A percentile compares a stretch with the other conserved stretches of the same genome.
phyloP scores from a whole-genome alignment of 2,797 vertebrate genomes.

The Choloepus didactylus region DNA sequence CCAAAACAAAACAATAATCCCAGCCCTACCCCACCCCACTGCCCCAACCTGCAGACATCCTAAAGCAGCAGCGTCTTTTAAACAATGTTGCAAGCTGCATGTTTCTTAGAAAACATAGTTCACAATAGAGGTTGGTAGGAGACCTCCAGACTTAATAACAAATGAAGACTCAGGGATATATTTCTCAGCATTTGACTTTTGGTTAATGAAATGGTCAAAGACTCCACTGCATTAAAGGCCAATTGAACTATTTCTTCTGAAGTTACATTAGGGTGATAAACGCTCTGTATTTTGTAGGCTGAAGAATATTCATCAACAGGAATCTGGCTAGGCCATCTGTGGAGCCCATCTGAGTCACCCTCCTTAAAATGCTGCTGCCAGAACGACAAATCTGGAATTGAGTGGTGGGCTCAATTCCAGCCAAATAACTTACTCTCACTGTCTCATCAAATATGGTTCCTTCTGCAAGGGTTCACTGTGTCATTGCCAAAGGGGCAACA shows the following conservation, averaged over 20 bases:
- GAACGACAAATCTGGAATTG: neutral
- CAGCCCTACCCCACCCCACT: accelerated
- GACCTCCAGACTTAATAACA: neutral
- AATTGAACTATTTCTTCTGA: neutral
- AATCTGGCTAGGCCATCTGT: neutral
- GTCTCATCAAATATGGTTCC: neutral
- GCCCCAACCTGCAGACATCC: neutral
- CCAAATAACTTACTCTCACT: neutral
- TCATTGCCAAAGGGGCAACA: neutral
- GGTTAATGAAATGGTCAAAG: neutral
- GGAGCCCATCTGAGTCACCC: neutral
- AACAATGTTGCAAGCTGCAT: neutral
- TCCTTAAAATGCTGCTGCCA: neutral
- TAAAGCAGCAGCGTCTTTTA: neutral
- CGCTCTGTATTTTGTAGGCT: neutral
- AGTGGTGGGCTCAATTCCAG: neutral
- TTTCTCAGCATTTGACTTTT: conserved; percentile 15
- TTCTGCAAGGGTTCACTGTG: neutral
- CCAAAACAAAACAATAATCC: neutral
- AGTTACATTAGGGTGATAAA: neutral
- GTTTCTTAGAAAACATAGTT: neutral
- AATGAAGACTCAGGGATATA: neutral
- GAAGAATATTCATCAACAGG: neutral
- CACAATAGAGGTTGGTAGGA: neutral
- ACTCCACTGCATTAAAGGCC: neutral